Conservation (phyloP, 2,113 vertebrate genomes). For the Ailuropoda melanoleuca region DNA sequence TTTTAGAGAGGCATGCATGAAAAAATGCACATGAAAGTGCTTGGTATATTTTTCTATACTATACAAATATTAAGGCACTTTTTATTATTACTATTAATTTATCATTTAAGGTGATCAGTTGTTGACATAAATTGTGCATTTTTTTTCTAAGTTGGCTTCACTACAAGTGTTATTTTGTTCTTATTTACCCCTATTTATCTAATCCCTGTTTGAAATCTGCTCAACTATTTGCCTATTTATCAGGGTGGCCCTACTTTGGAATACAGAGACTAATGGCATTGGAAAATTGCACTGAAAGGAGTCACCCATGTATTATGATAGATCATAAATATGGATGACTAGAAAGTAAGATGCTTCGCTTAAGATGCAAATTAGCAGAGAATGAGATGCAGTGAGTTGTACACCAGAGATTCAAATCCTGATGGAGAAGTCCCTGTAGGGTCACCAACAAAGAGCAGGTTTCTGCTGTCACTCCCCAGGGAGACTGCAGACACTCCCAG, state of each 20-base stretch:
- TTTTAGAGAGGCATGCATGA: background rate
- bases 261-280: slow-evolving; percentile 78
- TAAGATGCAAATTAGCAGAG: slow-evolving; percentile 84
- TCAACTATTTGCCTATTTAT: slow-evolving; percentile 82
- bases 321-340: slow-evolving; percentile 86
- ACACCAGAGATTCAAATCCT: slow-evolving; percentile 80
- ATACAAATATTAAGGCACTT: background rate
- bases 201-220: slow-evolving; percentile 77
- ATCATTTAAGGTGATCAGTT: slow-evolving; percentile 27
- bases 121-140: background rate
- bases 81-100: slow-evolving; percentile 24
- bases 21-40: slow-evolving; percentile 10
- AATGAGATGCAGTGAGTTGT: slow-evolving; percentile 81
- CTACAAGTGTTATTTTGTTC: slow-evolving; percentile 64
- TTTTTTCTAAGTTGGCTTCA: slow-evolving; percentile 48
- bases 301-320: slow-evolving; percentile 73
- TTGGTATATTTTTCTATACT: slow-evolving; percentile 32
- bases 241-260: slow-evolving; percentile 74
- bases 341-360: slow-evolving; percentile 81
- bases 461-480: slow-evolving; percentile 78
- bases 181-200: slow-evolving; percentile 77
- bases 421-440: slow-evolving; percentile 79
- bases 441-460: slow-evolving; percentile 80
- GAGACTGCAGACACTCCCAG: slow-evolving; percentile 67
- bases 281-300: slow-evolving; percentile 84